Evolutionary conservation across 2,888 invertebrate genomes (phyloP).

Genomic region (Tenthredo amoena): DNA sequence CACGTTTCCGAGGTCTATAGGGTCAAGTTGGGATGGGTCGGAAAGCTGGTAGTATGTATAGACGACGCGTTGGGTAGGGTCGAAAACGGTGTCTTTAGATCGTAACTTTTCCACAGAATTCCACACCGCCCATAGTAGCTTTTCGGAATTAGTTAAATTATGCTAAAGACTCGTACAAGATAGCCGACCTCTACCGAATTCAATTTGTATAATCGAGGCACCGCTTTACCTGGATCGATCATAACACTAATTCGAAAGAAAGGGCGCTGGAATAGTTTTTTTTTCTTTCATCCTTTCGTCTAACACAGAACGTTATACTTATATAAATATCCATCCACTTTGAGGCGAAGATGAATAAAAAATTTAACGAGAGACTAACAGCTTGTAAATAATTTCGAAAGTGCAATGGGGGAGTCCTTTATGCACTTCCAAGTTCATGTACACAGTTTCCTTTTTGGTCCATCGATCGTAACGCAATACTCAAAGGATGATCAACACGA

Average conservation of each 20-base stretch:
- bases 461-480: constrained; percentile 18
- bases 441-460: neutral
- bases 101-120: constrained; percentile 32
- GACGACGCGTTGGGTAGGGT: constrained; percentile 25
- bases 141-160: neutral
- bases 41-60: neutral
- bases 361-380: neutral
- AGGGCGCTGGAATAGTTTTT: neutral
- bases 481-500: constrained; percentile 31
- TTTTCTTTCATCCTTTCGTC: neutral
- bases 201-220: constrained; percentile 9
- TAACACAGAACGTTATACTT: neutral
- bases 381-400: neutral
- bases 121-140: neutral
- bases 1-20: neutral
- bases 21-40: constrained; percentile 30
- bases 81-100: constrained; percentile 24
- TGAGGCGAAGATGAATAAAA: neutral
- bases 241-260: neutral
- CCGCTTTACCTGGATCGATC: neutral
- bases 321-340: neutral
- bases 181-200: neutral
- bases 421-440: neutral
- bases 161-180: neutral
- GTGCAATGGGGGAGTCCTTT: neutral